These are phyloP conservation scores for Diuraphis noxia DNA, from an alignment of 1,140 invertebrate species.

Conservation along the genomic window DNA sequence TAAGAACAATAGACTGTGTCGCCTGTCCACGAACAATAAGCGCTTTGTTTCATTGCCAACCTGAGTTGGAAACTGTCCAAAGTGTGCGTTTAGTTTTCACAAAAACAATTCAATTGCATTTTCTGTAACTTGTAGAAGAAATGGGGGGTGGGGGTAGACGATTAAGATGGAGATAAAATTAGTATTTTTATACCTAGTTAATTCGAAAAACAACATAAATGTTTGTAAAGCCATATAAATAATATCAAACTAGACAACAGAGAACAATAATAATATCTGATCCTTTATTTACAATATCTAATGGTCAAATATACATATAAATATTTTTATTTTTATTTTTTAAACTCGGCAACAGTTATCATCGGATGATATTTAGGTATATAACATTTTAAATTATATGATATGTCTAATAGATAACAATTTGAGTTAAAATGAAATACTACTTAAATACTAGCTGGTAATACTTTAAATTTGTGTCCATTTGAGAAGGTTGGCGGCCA, in stretches of 20 bases:
- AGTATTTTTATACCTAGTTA: background rate
- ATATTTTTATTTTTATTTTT: too few species aligned
- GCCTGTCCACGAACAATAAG: background rate
- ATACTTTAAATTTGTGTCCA: too few species aligned
- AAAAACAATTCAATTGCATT: background rate
- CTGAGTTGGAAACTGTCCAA: slow-evolving; percentile 25
- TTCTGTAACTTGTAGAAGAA: background rate
- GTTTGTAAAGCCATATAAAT: background rate
- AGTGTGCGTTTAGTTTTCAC: slow-evolving; percentile 33
- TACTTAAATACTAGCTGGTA: too few species aligned
- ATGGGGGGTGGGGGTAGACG: background rate
- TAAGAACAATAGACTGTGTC: slow-evolving; percentile 39
- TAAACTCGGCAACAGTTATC: too few species aligned
- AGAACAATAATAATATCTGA: background rate
- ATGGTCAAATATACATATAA: too few species aligned
- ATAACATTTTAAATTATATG: too few species aligned
- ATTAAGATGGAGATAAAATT: background rate
- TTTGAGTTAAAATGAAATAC: too few species aligned
- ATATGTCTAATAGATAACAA: too few species aligned
- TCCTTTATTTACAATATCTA: too few species aligned
- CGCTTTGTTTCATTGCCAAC: slow-evolving; percentile 33
- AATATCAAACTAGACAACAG: background rate
- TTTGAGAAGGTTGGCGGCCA: too few species aligned
- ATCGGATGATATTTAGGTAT: too few species aligned
- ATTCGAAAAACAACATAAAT: background rate